Percentiles rank a stretch among this genome's conserved stretches.
Evolutionary conservation across 2,797 vertebrate genomes (phyloP).

Genomic region (Ataeniobius toweri): DNA sequence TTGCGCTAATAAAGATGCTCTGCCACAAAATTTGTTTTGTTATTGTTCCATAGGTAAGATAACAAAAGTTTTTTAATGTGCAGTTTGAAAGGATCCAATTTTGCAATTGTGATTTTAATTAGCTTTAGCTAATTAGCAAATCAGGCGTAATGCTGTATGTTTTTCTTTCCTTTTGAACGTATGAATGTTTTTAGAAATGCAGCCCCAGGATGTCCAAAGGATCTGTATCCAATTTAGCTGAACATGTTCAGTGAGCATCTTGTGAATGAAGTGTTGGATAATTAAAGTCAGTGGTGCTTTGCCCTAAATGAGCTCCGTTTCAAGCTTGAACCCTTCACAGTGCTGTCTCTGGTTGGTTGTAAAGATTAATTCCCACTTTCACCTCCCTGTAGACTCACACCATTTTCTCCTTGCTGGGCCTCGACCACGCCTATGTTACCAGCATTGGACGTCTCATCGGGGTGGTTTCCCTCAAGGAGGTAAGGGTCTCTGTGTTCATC

Average conservation of each 20-base stretch:
- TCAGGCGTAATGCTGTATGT: not conserved
- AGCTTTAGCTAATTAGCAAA: not conserved
- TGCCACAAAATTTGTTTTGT: not conserved
- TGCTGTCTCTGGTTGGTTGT: not conserved
- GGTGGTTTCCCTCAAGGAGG: constrained; percentile 95
- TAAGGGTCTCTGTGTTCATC: constrained; percentile 55
- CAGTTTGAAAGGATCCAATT: not conserved
- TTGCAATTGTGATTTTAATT: not conserved
- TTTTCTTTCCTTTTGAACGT: not conserved
- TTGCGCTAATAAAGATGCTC: not conserved
- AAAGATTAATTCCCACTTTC: not conserved
- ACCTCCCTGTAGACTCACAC: constrained; percentile 87
- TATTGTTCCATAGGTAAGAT: not conserved
- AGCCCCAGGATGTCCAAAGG: constrained; percentile 11
- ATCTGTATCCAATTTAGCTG: constrained; percentile 16
- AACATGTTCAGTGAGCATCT: constrained; percentile 21
- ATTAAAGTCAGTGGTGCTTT: constrained; percentile 34
- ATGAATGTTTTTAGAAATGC: not conserved
- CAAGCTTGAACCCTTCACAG: not conserved
- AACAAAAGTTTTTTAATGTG: constrained; percentile 1
- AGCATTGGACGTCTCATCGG: constrained; percentile 95
- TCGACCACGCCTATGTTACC: constrained; percentile 96
- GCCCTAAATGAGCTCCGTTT: constrained; percentile 15
- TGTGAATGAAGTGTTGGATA: constrained; percentile 29
- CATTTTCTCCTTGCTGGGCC: constrained; percentile 93